A percentile compares a stretch with the other conserved stretches of the same genome.
phyloP scores from a whole-genome alignment of 2,888 invertebrate genomes.

The Salticus scenicus region DNA sequence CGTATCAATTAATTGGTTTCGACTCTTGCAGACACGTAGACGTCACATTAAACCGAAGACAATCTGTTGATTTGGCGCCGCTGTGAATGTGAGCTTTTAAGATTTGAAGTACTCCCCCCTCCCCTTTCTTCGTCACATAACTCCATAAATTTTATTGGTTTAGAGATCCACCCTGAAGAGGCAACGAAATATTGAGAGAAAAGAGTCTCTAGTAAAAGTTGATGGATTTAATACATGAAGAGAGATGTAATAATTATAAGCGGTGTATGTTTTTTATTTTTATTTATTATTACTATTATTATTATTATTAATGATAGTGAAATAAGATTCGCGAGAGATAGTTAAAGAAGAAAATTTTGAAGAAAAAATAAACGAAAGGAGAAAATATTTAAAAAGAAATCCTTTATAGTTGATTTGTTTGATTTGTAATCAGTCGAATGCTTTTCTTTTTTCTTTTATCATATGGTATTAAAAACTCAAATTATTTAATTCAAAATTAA shows the following conservation, averaged over 20 bases:
- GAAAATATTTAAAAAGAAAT: too few relatives aligned
- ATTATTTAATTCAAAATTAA: too few relatives aligned
- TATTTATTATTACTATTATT: too few relatives aligned
- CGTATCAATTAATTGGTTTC: constrained; percentile 4
- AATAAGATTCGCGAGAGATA: too few relatives aligned
- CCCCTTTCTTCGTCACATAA: constrained; percentile 10
- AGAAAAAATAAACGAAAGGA: too few relatives aligned
- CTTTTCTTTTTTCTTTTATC: too few relatives aligned
- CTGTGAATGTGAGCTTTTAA: constrained; percentile 15
- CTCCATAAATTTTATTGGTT: constrained; percentile 35
- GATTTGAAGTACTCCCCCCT: background rate
- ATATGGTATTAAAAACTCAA: too few relatives aligned
- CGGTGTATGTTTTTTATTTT: too few relatives aligned
- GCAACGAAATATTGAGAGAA: constrained; percentile 10
- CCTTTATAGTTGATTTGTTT: too few relatives aligned
- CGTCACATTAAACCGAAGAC: constrained; percentile 2
- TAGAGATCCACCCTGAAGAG: constrained; percentile 26
- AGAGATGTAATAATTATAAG: background rate
- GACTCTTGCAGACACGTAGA: background rate
- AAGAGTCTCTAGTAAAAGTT: background rate
- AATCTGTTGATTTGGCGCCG: constrained; percentile 29
- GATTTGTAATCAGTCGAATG: too few relatives aligned
- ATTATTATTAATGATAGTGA: too few relatives aligned
- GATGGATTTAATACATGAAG: background rate
- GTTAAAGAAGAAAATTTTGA: too few relatives aligned